Evolutionary conservation across 1,140 invertebrate species (phyloP), one percentile per base, ranked within the genome.

Genomic region (Euwallacea similis): DNA sequence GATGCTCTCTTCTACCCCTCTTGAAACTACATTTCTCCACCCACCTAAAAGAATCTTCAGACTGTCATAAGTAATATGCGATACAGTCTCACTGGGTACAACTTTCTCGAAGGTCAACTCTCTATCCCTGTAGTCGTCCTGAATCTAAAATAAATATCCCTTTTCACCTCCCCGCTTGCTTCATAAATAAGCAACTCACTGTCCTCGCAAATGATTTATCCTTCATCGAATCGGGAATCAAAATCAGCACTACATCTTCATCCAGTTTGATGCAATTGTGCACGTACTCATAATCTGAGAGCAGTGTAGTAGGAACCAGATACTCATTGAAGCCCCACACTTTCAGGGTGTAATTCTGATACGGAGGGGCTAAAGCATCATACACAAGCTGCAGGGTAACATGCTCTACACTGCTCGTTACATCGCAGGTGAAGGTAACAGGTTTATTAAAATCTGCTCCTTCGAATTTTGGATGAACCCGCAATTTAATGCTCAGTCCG

Each of bases 211-310:
- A 88, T 0, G 88, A 87, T 75, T 86, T 82, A 71, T 86, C 84
- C 61, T 91, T 84, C 69, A 88, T 85, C 43, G 78, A 84, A 65
- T 90, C 88, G 7, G 90, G 87, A 73, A 89, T 86, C 55, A 93
- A 84, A 55, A 89, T 90, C 69, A 98, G 84, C 65, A 89, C 85
- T 0, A 98, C 92, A 84, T 98, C 95, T 80, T 91, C 88, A 81
- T 98, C 96, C 76, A 97, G 83, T 81, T 98, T 96, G 50, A 98
- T 91, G 83, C 96, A 98, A 74, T 94, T 90, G 79, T 97, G 93
- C 67, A 97, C 90, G 82, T 97, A 97, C 79, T 96, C 93, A 83
- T 97, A 96, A 79, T 97, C 93, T 60, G 89, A 90, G 21, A 98
- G 85, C 69, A 81, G 80, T 64, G 87, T 88, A 43, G 84, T 88